Base-by-base conservation (phyloP, 2,888 invertebrate species). In the Drosophila meridionalis region DNA sequence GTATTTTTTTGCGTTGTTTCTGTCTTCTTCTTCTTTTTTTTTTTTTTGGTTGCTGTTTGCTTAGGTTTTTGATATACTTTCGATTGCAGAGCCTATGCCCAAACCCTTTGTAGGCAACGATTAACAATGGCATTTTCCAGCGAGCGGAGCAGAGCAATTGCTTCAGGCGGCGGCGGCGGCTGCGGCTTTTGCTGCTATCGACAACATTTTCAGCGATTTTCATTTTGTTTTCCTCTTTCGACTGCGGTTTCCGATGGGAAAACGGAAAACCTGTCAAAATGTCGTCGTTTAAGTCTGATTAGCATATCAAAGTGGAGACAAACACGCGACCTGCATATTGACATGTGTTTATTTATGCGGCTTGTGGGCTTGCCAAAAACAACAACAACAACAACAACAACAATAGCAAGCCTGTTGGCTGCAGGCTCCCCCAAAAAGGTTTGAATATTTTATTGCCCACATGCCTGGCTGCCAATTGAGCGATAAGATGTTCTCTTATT, bases 221-320 rank as follows among this genome's bases (percentile, higher is more conserved):
- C 56, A 42, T 57, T 45, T 43, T 9, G 9, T 30, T 30, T 26
- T 55, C 14, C 59, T 55, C 43, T 52, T 38, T 28, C 9, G 7
- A 20, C 36, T 26, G 38, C 28, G 40, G 63, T 68, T 81, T 89
- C 83, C 90, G 86, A 34, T 80, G 86, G 75, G 83, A 85, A 85
- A 90, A 83, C 82, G 89, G 79, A 89, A 89, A 89, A 79, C 89
- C 89, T 90, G 90, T 89, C 86, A 89, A 79, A 86, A 86, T 74
- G 83, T 73, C 84, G 73, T 74, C 90, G 83, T 86, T 90, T 90
- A 90, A 68, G 68, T 69, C 79, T 83, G 86, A 86, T 86, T 86
- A 89, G 82, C 86, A 90, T 86, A 90, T 87, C 90, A 86, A 86
- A 90, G 90, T 74, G 47, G 69, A 69, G 72, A 48, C 77, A 89